Evolutionary conservation across 2,113 vertebrate genomes (phyloP), one percentile per base, ranked within the genome.

Genomic region (Nansenia antarctica): DNA sequence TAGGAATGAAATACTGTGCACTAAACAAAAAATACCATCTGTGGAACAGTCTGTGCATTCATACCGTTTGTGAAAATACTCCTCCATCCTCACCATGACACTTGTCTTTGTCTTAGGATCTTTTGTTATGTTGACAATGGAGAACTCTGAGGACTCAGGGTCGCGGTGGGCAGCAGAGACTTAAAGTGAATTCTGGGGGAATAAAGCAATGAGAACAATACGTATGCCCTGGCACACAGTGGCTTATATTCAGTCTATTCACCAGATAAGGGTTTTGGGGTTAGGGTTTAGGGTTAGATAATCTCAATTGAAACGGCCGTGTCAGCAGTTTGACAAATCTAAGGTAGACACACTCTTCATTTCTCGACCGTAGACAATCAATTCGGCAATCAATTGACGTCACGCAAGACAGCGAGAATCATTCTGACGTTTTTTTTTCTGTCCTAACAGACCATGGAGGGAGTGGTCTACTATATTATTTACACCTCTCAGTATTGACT

Each of bases 381-480:
- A n/a, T n/a, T n/a, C n/a, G n/a, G n/a, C n/a, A n/a, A n/a, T n/a
- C n/a, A n/a, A n/a, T n/a, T n/a, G n/a, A n/a, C n/a, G n/a, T n/a
- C n/a, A n/a, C n/a, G n/a, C n/a, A n/a, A n/a, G n/a, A n/a, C n/a
- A n/a, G n/a, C n/a, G n/a, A n/a, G n/a, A n/a, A n/a, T n/a, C n/a
- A n/a, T n/a, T n/a, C n/a, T n/a, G n/a, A n/a, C n/a, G n/a, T n/a
- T n/a, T n/a, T n/a, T n/a, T n/a, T n/a, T n/a, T n/a, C n/a, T n/a
- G n/a, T 62, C 39, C 26, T 61, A 12, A 9, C 15, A 30, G 26
- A 42, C 39, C 45, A 11, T 47, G 4, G 14, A 47, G 14, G 27
- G 65, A 59, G 32, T 37, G 26, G 45, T 15, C 49, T 9, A 18
- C 69, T 74, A 58, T 77, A 69, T 79, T 39, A 81, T 83, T 58